A percentile compares a stretch with the other conserved stretches of the same genome.
Conservation (phyloP, 2,888 invertebrate species). For the Thereva unica region DNA sequence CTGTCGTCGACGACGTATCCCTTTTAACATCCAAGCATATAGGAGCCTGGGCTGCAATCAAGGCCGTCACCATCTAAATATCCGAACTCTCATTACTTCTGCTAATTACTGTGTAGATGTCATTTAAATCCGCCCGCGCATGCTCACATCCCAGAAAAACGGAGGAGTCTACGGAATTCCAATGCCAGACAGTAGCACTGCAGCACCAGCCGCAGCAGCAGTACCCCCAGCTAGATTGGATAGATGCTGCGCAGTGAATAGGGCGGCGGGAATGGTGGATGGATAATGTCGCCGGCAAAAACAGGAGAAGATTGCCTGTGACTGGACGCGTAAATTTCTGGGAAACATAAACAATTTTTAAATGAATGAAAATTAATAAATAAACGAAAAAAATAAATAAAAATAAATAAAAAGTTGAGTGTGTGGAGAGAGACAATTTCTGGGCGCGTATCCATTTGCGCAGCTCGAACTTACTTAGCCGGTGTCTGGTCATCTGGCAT, state of each 20-base stretch:
- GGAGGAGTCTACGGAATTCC: slow-evolving; percentile 24
- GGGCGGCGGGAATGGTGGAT: too few relatives aligned
- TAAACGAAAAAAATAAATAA: not conserved
- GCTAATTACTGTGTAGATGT: slow-evolving; percentile 37
- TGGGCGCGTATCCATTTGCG: slow-evolving; percentile 4
- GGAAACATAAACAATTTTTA: slow-evolving; percentile 22
- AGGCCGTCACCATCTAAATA: slow-evolving; percentile 7
- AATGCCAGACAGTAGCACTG: not conserved
- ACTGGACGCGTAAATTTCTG: slow-evolving; percentile 30
- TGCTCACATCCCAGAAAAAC: slow-evolving; percentile 23
- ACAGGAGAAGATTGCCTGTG: slow-evolving; percentile 8
- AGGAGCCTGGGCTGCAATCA: slow-evolving; percentile 11
- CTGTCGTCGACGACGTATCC: slow-evolving; percentile 26
- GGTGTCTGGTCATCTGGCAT: slow-evolving; percentile 14
- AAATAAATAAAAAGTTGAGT: slow-evolving; percentile 12
- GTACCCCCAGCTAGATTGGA: too few relatives aligned
- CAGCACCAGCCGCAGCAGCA: not conserved
- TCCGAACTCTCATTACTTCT: slow-evolving; percentile 33
- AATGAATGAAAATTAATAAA: slow-evolving; percentile 32
- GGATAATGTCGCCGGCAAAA: not conserved
- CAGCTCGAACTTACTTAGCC: slow-evolving; percentile 25
- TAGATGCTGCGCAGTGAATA: too few relatives aligned
- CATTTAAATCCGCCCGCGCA: slow-evolving; percentile 37
- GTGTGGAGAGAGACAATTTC: slow-evolving; percentile 11
- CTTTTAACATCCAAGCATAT: slow-evolving; percentile 21